These are phyloP conservation scores for Acanthopleura granulata DNA, from an alignment of 2,888 invertebrate species.

Conservation along the genomic window DNA sequence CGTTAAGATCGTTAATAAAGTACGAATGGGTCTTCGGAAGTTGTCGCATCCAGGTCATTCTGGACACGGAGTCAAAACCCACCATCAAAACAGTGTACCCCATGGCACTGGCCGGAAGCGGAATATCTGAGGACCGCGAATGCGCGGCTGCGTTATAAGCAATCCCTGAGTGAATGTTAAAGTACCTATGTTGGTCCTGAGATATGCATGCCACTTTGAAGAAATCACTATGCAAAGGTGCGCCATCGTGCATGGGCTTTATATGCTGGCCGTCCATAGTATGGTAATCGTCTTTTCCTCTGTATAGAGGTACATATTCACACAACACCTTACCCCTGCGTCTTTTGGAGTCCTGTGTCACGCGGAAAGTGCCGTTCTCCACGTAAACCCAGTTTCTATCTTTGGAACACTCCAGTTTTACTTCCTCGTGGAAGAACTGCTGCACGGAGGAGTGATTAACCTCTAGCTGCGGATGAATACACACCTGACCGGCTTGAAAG, in stretches of 20 bases:
- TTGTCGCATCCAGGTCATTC: constrained; percentile 75
- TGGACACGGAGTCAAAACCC: constrained; percentile 90
- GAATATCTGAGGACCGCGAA: constrained; percentile 16
- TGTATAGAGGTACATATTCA: constrained; percentile 72
- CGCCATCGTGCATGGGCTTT: constrained; percentile 45
- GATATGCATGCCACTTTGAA: constrained; percentile 60
- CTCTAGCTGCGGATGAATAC: constrained; percentile 78
- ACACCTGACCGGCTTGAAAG: constrained; percentile 66
- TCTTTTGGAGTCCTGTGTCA: constrained; percentile 72
- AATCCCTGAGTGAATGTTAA: constrained; percentile 77
- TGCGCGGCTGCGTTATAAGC: constrained; percentile 35
- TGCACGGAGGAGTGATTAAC: constrained; percentile 81
- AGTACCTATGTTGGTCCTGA: constrained; percentile 73
- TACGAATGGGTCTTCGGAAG: constrained; percentile 61
- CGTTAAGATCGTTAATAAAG: constrained; percentile 54
- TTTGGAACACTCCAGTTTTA: constrained; percentile 77
- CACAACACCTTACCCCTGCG: constrained; percentile 71
- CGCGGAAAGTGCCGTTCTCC: constrained; percentile 75
- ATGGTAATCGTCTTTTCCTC: constrained; percentile 49
- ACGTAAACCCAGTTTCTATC: constrained; percentile 84
- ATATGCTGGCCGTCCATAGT: constrained; percentile 42
- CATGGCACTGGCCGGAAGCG: constrained; percentile 67
- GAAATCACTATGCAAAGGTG: constrained; percentile 54
- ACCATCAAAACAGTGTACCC: constrained; percentile 84
- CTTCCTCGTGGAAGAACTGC: constrained; percentile 77